phyloP scores from a whole-genome alignment of 1,140 invertebrate genomes.

The Augochlora pura region DNA sequence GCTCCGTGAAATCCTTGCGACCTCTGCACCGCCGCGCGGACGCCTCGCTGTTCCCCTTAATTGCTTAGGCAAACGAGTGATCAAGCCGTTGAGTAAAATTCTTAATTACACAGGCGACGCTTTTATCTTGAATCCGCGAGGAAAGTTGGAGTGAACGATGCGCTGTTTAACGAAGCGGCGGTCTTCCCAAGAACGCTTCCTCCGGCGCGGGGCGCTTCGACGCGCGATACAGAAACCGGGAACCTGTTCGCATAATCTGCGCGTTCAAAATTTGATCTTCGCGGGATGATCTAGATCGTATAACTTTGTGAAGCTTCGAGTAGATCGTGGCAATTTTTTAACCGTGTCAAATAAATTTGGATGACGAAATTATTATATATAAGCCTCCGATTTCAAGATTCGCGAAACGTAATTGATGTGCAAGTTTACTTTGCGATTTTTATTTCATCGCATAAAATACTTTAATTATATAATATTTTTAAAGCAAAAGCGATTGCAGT shows the following conservation, averaged over 20 bases:
- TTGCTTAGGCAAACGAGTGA: conserved; percentile 15
- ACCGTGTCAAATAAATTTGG: too few relatives aligned
- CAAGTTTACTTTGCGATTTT: too few relatives aligned
- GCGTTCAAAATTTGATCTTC: background rate
- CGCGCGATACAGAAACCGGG: background rate
- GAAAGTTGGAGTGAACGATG: conserved; percentile 4
- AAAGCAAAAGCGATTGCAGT: too few relatives aligned
- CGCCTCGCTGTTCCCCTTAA: background rate
- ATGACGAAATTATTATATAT: too few relatives aligned
- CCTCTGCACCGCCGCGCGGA: too few relatives aligned
- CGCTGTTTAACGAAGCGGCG: background rate
- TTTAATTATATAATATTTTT: too few relatives aligned
- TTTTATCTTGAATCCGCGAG: background rate
- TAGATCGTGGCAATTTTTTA: too few relatives aligned
- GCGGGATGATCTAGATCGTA: too few relatives aligned
- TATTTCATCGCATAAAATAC: too few relatives aligned
- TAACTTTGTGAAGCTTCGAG: too few relatives aligned
- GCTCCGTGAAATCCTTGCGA: background rate
- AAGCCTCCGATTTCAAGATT: too few relatives aligned
- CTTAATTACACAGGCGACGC: background rate
- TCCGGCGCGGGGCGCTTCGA: background rate
- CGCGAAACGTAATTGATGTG: too few relatives aligned
- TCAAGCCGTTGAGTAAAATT: background rate
- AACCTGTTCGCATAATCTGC: background rate
- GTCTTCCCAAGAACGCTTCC: background rate